phyloP scores from a whole-genome alignment of 2,888 invertebrate genomes.

The Meteorus colon region DNA sequence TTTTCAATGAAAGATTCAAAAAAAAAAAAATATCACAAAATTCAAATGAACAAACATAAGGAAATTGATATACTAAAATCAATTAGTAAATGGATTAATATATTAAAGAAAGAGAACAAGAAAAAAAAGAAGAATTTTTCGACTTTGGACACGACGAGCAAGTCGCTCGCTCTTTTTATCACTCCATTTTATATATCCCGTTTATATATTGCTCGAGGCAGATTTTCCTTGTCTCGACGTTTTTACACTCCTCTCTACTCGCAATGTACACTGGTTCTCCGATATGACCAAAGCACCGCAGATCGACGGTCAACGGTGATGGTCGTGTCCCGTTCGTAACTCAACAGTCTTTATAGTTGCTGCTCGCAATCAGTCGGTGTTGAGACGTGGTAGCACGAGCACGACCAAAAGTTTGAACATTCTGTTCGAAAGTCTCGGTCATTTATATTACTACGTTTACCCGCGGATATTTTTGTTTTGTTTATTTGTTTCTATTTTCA shows the following conservation, averaged over 20 bases:
- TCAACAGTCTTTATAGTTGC: conserved; percentile 23
- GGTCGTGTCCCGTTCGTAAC: conserved; percentile 49
- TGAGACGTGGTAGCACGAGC: conserved; percentile 60
- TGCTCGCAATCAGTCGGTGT: conserved; percentile 60
- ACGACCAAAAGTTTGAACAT: conserved; percentile 42
- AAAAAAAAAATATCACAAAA: not conserved
- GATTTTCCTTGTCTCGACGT: not conserved
- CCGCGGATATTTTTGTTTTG: not conserved
- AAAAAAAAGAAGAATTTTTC: not conserved
- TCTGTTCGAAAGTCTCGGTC: no score
- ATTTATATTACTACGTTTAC: not conserved
- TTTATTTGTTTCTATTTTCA: not conserved
- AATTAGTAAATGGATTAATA: not conserved
- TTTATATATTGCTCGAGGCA: not conserved
- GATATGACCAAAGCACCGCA: conserved; percentile 32
- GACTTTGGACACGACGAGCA: not conserved
- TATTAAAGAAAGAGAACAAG: not conserved
- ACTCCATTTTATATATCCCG: not conserved
- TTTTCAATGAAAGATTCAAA: no score
- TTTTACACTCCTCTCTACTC: not conserved
- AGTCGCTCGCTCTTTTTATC: not conserved
- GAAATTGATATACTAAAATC: not conserved
- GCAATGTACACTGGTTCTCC: not conserved
- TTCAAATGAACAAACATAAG: not conserved
- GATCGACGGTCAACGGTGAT: conserved; percentile 62